Percentiles rank a stretch among this genome's conserved stretches.
phyloP scores from a whole-genome alignment of 2,113 vertebrate genomes.

The Zeus faber region DNA sequence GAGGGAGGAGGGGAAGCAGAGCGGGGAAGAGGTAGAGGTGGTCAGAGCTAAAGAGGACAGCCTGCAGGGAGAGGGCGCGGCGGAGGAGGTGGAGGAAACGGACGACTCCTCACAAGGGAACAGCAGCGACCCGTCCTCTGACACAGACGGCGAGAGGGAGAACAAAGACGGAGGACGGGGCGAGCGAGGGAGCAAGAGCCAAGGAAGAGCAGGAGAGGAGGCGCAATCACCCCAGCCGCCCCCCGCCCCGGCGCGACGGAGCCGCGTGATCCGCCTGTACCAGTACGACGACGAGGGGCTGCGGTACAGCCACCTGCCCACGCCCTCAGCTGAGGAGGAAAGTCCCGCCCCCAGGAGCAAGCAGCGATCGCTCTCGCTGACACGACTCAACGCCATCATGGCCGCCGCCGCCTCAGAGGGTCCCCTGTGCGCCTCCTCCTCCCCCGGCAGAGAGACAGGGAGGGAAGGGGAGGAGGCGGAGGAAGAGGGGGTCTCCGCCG shows the following conservation, averaged over 20 bases:
- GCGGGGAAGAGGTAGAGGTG: background rate
- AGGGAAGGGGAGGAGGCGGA: too few species aligned
- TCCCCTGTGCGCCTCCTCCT: conserved; percentile 22
- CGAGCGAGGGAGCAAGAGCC: background rate
- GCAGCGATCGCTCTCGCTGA: conserved; percentile 67
- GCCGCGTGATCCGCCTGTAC: conserved; percentile 71
- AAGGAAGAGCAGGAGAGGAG: background rate
- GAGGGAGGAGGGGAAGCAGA: background rate
- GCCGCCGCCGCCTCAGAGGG: conserved; percentile 35
- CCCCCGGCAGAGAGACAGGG: background rate
- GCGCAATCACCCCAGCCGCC: accelerated
- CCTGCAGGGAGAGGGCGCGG: background rate
- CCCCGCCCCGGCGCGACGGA: background rate
- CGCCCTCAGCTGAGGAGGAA: background rate
- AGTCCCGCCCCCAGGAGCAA: conserved; percentile 24
- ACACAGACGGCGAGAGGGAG: background rate
- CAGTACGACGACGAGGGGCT: conserved; percentile 75
- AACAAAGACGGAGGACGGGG: background rate
- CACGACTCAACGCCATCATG: conserved; percentile 71
- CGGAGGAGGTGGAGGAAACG: background rate
- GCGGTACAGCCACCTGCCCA: conserved; percentile 57
- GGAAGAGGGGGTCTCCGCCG: background rate
- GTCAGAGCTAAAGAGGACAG: background rate
- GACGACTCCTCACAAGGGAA: background rate
- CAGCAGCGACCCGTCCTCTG: background rate